phyloP scores from a whole-genome alignment of 2,797 vertebrate species.

The Anomalospiza imberbis region DNA sequence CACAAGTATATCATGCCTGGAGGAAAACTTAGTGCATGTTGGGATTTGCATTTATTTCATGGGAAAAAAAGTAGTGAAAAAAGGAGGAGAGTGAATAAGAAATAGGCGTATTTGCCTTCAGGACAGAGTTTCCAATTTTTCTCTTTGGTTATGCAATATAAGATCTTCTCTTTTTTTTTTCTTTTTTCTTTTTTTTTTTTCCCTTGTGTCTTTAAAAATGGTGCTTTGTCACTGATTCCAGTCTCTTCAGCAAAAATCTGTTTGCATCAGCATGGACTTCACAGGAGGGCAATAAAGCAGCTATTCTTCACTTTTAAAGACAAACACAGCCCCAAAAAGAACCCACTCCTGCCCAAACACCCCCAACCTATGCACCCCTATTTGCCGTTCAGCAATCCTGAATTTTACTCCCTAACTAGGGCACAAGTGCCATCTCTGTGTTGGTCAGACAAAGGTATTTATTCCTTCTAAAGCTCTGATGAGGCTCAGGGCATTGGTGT shows the following conservation, averaged over 20 bases:
- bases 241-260: neutral
- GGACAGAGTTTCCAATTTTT: constrained; percentile 66
- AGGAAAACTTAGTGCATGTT: constrained; percentile 59
- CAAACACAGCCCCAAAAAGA: neutral
- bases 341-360: neutral
- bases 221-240: constrained; percentile 24
- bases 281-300: neutral
- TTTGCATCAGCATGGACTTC: neutral
- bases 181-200: neutral
- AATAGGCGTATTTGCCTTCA: constrained; percentile 47
- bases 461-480: neutral
- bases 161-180: neutral
- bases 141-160: constrained; percentile 38
- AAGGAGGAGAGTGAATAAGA: constrained; percentile 52
- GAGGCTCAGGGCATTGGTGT: neutral
- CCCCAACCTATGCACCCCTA: neutral
- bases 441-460: neutral
- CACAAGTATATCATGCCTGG: constrained; percentile 50
- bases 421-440: neutral
- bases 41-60: constrained; percentile 63
- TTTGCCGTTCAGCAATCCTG: neutral
- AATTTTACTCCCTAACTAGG: neutral
- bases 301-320: neutral
- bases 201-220: neutral
- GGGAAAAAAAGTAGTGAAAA: constrained; percentile 60